Evolutionary conservation across 2,888 invertebrate genomes (phyloP).

Genomic region (Hipparchia semele): DNA sequence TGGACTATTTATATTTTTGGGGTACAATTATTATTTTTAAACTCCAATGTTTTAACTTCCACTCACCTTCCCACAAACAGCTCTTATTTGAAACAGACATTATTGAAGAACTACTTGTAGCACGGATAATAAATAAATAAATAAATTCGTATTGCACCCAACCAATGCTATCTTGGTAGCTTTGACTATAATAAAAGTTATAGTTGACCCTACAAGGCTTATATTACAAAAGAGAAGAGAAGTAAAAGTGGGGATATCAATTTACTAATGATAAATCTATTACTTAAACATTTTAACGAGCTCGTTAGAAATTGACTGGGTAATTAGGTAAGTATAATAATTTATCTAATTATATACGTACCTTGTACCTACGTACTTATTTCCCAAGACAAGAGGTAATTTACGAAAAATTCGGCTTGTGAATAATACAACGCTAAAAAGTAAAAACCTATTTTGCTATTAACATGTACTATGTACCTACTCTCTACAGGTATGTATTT

Average conservation of each 20-base stretch:
- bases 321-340: not conserved
- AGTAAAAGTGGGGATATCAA: not conserved
- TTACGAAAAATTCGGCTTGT: not conserved
- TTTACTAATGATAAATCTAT: not conserved
- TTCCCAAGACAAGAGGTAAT: not conserved
- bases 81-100: no score
- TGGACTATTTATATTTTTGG: no score
- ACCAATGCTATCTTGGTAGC: not conserved
- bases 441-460: no score
- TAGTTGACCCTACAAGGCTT: not conserved
- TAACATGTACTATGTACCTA: no score
- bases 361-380: not conserved
- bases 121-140: not conserved
- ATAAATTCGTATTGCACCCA: not conserved
- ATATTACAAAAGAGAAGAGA: not conserved
- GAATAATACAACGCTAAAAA: no score
- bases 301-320: not conserved
- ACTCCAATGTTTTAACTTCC: no score
- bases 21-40: no score
- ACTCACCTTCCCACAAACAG: no score
- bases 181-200: not conserved
- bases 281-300: not conserved
- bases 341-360: not conserved
- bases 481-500: no score
- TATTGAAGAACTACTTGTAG: no score